Evolutionary conservation across 2,797 vertebrate species (phyloP).

Genomic region (Oreonectes daqikongensis): DNA sequence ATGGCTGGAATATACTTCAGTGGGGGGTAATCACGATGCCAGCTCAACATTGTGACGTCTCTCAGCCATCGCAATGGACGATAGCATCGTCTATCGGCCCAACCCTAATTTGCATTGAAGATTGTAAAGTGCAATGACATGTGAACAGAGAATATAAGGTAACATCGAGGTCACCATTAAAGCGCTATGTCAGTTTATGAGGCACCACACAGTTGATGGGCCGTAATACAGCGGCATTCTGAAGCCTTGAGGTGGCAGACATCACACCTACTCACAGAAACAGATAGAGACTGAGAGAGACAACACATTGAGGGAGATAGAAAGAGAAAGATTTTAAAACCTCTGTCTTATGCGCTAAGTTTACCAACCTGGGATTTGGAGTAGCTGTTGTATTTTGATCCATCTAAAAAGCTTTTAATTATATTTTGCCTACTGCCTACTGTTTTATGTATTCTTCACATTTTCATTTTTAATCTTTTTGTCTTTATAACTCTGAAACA

Average conservation of each 20-base stretch:
- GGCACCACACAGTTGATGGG: slow-evolving; percentile 34
- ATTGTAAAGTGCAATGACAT: slow-evolving; percentile 22
- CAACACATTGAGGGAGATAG: not conserved
- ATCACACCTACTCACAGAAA: slow-evolving; percentile 25
- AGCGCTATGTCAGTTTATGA: slow-evolving; percentile 43
- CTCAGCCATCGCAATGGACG: too few species aligned
- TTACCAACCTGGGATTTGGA: not conserved
- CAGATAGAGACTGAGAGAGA: not conserved
- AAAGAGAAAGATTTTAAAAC: not conserved
- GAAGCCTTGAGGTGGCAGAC: slow-evolving; percentile 26
- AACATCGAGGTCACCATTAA: slow-evolving; percentile 38
- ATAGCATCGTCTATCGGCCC: too few species aligned
- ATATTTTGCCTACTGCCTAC: not conserved
- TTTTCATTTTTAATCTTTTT: not conserved
- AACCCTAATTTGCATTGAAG: slow-evolving; percentile 3
- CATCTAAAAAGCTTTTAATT: too few species aligned
- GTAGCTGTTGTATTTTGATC: not conserved
- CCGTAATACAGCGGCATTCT: slow-evolving; percentile 17
- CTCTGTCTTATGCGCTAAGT: not conserved
- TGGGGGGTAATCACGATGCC: too few species aligned
- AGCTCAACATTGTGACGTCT: too few species aligned
- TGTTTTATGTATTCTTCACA: not conserved
- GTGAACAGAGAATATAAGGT: slow-evolving; percentile 12
- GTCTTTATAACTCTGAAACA: not conserved
- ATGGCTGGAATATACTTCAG: too few species aligned